phyloP scores from a whole-genome alignment of 2,797 vertebrate genomes.

The Rhabdophis nuchalis region DNA sequence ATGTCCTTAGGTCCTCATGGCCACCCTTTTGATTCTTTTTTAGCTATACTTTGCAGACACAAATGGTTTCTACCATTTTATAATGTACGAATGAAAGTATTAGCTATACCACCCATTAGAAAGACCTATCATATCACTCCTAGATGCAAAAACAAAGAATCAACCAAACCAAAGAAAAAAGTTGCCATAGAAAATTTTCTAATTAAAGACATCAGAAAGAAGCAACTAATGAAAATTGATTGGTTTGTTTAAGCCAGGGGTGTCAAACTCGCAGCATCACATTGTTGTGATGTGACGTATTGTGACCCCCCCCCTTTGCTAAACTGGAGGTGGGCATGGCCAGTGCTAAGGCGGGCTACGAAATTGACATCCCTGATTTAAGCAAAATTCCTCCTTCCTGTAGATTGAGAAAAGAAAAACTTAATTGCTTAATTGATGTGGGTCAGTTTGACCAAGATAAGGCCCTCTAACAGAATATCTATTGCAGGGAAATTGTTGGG shows the following conservation, averaged over 20 bases:
- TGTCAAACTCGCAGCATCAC: too few species aligned
- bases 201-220: not conserved
- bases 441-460: not conserved
- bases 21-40: not conserved
- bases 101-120: not conserved
- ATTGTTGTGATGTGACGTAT: too few species aligned
- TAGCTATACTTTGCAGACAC: not conserved
- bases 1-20: not conserved
- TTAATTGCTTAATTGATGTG: not conserved
- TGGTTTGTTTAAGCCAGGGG: not conserved
- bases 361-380: too few species aligned
- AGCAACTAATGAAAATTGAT: not conserved
- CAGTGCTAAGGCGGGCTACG: rapidly evolving
- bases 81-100: not conserved
- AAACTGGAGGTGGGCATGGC: too few species aligned
- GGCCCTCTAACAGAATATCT: not conserved
- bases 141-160: not conserved
- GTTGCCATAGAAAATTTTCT: not conserved
- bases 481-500: not conserved
- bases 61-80: not conserved
- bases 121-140: not conserved
- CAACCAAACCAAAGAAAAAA: not conserved
- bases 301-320: too few species aligned
- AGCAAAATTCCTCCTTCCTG: not conserved
- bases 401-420: not conserved